Conservation (phyloP, 2,888 invertebrate genomes). For the Drosophila pseudotakahashii region DNA sequence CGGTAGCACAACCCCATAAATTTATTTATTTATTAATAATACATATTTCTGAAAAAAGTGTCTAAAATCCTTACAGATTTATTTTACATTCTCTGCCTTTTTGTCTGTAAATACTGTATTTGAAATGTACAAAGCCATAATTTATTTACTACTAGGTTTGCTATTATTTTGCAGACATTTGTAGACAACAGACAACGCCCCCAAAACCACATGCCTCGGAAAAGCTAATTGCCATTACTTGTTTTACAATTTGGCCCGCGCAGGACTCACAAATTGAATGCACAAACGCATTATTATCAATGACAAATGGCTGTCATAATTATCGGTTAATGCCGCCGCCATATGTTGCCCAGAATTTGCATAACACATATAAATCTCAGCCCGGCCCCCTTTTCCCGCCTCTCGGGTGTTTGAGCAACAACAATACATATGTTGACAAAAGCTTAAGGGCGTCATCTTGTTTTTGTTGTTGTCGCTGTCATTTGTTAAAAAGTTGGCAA, state of each 20-base stretch:
- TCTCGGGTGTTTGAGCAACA: background rate
- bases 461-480: slow-evolving; percentile 2
- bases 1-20: too few relatives aligned
- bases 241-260: slow-evolving; percentile 39
- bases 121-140: too few relatives aligned
- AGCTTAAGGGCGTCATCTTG: slow-evolving; percentile 32
- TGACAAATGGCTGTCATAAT: slow-evolving; percentile 75
- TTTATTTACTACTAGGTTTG: too few relatives aligned
- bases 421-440: slow-evolving; percentile 44
- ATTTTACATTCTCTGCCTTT: too few relatives aligned
- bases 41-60: too few relatives aligned
- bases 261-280: slow-evolving; percentile 47
- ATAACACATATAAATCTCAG: slow-evolving; percentile 50
- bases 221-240: slow-evolving; percentile 57
- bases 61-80: too few relatives aligned
- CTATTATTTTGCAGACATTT: background rate
- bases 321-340: slow-evolving; percentile 77
- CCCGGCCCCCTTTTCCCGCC: background rate
- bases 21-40: too few relatives aligned
- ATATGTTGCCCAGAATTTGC: slow-evolving; percentile 71
- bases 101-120: too few relatives aligned
- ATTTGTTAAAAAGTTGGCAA: slow-evolving; percentile 17
- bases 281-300: slow-evolving; percentile 57
- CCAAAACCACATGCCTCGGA: slow-evolving; percentile 7
- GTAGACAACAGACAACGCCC: background rate